Percentiles rank a stretch among this genome's conserved stretches.
Evolutionary conservation across 2,113 vertebrate species (phyloP).

Genomic region (Engystomops pustulosus): DNA sequence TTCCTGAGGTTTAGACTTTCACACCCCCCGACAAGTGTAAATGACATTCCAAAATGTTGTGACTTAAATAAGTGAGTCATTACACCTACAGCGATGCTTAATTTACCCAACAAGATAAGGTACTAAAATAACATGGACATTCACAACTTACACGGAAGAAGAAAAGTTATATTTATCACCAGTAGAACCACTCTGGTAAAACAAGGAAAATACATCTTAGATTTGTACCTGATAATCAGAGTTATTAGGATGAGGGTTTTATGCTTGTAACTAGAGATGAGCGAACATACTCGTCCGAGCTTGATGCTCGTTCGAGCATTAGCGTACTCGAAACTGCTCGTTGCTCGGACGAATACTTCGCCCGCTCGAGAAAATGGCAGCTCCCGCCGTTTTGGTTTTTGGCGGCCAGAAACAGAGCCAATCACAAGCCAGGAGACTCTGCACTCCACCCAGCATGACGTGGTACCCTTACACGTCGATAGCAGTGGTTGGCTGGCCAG

Average conservation of each 20-base stretch:
- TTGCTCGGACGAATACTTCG: too few relatives aligned
- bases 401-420: too few relatives aligned
- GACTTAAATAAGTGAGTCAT: conserved; percentile 29
- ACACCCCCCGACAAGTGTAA: not conserved
- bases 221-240: not conserved
- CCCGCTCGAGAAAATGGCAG: too few relatives aligned
- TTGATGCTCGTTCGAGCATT: too few relatives aligned
- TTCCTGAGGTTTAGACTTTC: not conserved
- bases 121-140: not conserved
- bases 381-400: too few relatives aligned
- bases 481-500: too few relatives aligned
- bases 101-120: not conserved
- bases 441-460: too few relatives aligned
- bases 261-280: too few relatives aligned
- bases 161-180: not conserved
- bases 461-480: too few relatives aligned
- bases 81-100: not conserved
- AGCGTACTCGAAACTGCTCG: too few relatives aligned
- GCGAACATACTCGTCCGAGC: too few relatives aligned
- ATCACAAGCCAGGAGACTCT: too few relatives aligned
- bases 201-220: not conserved
- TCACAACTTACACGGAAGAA: not conserved
- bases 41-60: conserved; percentile 13
- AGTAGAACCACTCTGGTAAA: not conserved
- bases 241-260: not conserved